Evolutionary conservation across 2,113 vertebrate genomes (phyloP).

Genomic region (Anolis sagrei): DNA sequence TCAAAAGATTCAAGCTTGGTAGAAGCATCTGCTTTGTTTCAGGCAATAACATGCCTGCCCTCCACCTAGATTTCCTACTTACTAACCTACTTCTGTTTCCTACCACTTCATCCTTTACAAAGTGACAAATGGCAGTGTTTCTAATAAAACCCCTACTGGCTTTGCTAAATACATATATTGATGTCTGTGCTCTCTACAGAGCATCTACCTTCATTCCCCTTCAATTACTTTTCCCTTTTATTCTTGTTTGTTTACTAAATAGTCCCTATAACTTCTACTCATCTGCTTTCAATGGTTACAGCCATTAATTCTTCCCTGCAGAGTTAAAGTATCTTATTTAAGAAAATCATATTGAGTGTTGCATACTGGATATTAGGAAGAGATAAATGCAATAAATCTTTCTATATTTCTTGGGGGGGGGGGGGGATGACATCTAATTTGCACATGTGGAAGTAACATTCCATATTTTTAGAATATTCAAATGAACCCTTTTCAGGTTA

Average conservation of each 20-base stretch:
- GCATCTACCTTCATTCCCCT: background rate
- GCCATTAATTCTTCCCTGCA: background rate
- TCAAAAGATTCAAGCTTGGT: background rate
- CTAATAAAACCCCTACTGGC: background rate
- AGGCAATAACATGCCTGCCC: background rate
- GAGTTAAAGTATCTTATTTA: background rate
- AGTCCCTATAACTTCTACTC: background rate
- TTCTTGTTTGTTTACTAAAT: background rate
- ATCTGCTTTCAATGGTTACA: background rate
- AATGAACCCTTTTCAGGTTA: background rate
- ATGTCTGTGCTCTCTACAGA: background rate
- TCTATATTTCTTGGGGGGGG: too few species aligned
- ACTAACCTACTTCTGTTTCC: background rate
- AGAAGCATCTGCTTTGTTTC: background rate
- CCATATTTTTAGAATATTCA: background rate
- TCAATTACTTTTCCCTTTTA: background rate
- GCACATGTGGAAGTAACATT: background rate
- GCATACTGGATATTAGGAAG: background rate
- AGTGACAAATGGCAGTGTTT: background rate
- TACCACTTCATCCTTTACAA: background rate
- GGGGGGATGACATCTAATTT: background rate
- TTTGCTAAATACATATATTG: background rate
- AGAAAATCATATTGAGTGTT: background rate
- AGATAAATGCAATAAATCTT: background rate
- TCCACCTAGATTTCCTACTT: background rate